These are phyloP conservation scores for Ceuthmochares aereus DNA, from an alignment of 2,113 vertebrate genomes.

Conservation along the genomic window DNA sequence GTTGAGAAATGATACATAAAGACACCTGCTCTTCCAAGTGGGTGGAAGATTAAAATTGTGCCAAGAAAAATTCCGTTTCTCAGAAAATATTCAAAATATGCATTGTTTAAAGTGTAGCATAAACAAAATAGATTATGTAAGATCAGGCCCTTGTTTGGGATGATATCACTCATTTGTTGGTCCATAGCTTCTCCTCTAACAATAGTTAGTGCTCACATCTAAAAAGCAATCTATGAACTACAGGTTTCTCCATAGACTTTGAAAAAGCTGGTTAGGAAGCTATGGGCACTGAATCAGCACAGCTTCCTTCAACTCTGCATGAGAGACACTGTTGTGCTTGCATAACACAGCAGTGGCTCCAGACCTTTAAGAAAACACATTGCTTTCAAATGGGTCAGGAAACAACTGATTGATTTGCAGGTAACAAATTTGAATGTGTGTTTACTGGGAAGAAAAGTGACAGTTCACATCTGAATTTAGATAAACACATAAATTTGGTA, in stretches of 20 bases:
- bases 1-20: neutral
- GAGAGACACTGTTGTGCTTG: neutral
- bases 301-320: neutral
- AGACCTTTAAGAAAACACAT: neutral
- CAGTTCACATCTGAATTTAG: neutral
- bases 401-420: neutral
- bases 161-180: neutral
- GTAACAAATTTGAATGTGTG: neutral
- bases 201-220: neutral
- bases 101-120: neutral
- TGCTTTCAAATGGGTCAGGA: neutral
- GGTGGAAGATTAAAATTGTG: neutral
- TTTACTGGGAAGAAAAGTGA: neutral
- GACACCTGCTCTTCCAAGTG: conserved; percentile 44
- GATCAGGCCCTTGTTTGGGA: neutral
- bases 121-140: conserved; percentile 25
- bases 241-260: neutral
- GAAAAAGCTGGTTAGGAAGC: neutral
- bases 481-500: neutral
- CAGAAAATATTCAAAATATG: conserved; percentile 29
- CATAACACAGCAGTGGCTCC: neutral
- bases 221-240: neutral
- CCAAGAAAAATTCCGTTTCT: conserved; percentile 29
- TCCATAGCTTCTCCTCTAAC: neutral
- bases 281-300: neutral